A percentile compares a stretch with the other conserved stretches of the same genome.
Conservation (phyloP, 2,113 vertebrate genomes). For the Meleagris gallopavo region DNA sequence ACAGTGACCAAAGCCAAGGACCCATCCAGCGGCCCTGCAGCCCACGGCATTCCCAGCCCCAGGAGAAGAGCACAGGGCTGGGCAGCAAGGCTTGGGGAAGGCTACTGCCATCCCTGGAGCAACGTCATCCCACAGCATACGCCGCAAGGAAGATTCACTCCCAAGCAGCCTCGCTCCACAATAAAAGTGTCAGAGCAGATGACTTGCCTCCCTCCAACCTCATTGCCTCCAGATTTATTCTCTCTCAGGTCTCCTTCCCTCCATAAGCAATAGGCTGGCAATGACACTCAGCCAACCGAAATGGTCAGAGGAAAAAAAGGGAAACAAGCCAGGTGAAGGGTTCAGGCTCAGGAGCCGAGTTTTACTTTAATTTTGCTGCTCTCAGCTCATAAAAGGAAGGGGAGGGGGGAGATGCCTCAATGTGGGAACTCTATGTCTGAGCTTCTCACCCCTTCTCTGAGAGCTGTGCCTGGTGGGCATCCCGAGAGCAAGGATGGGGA, state of each 20-base stretch:
- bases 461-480: neutral
- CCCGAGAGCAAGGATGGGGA: neutral
- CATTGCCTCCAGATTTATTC: conserved; percentile 48
- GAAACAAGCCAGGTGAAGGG: neutral
- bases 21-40: neutral
- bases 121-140: conserved; percentile 42
- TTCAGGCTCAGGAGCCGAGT: neutral
- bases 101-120: conserved; percentile 33
- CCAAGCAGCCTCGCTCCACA: conserved; percentile 43
- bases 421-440: neutral
- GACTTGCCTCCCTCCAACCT: conserved; percentile 1
- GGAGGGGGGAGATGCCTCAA: neutral
- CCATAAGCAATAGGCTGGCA: neutral
- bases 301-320: neutral
- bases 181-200: conserved; percentile 51
- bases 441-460: neutral
- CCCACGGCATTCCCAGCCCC: neutral
- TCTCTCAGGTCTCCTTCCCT: conserved; percentile 28
- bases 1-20: neutral
- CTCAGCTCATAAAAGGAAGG: neutral
- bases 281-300: conserved; percentile 1
- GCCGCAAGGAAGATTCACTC: conserved; percentile 39
- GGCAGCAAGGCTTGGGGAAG: neutral
- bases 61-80: neutral
- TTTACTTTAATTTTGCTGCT: neutral